Conservation (phyloP, 2,113 vertebrate genomes). For the Galbula dea region DNA sequence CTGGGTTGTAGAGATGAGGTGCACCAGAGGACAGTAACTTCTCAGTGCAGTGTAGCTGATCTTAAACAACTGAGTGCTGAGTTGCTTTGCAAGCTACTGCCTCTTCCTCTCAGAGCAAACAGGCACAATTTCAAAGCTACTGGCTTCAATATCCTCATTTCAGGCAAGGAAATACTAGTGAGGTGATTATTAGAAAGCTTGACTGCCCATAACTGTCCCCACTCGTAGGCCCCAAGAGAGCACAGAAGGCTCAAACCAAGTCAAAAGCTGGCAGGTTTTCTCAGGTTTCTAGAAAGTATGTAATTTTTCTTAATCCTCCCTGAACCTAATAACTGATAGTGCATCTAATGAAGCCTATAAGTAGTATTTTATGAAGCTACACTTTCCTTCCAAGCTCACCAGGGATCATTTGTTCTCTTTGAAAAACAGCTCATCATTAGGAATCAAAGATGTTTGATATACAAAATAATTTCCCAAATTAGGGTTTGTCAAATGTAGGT, state of each 20-base stretch:
- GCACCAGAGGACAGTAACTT: neutral
- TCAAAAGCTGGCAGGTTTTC: neutral
- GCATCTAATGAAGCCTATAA: neutral
- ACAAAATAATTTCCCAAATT: conserved; percentile 71
- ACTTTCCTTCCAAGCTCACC: neutral
- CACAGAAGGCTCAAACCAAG: neutral
- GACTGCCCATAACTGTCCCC: neutral
- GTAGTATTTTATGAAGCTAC: neutral
- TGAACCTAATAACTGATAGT: neutral
- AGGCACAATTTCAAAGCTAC: neutral
- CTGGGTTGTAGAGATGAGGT: neutral
- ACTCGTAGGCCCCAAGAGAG: neutral
- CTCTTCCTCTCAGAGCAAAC: neutral
- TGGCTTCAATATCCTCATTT: neutral
- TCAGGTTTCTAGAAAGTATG: neutral
- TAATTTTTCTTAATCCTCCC: neutral
- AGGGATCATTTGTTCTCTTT: conserved; percentile 42
- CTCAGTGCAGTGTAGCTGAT: neutral
- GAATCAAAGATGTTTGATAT: conserved; percentile 67
- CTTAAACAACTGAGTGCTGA: neutral
- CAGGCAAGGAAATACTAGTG: neutral
- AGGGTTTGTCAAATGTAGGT: conserved; percentile 59
- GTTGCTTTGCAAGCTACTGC: neutral
- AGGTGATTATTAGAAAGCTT: neutral
- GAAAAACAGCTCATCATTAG: conserved; percentile 57